These are phyloP conservation scores for Drosophila siamana DNA, from an alignment of 2,888 invertebrate genomes.

Conservation along the genomic window DNA sequence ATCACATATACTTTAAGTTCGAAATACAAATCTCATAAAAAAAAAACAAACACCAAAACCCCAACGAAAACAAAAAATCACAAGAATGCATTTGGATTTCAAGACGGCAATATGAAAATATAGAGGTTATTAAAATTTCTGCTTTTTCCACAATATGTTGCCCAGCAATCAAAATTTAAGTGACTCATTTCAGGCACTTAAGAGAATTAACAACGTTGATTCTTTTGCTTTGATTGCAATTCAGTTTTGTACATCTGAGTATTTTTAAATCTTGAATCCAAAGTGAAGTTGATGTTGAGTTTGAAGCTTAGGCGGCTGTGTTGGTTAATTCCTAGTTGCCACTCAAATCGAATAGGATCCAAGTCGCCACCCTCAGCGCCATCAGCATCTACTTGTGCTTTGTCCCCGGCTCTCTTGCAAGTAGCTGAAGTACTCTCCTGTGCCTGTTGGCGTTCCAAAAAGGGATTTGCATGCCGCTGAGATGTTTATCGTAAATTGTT, in stretches of 20 bases:
- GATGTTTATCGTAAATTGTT: slow-evolving; percentile 81
- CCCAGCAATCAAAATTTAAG: too few relatives aligned
- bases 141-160: too few relatives aligned
- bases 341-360: slow-evolving; percentile 43
- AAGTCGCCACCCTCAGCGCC: not conserved
- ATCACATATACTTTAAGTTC: too few relatives aligned
- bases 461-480: slow-evolving; percentile 82
- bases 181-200: not conserved
- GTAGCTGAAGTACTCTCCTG: slow-evolving; percentile 64
- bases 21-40: too few relatives aligned
- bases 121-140: too few relatives aligned
- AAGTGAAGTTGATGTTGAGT: slow-evolving; percentile 45
- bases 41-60: too few relatives aligned
- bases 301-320: slow-evolving; percentile 41
- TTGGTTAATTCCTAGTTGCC: slow-evolving; percentile 66
- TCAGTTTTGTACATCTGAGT: not conserved
- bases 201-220: slow-evolving; percentile 1
- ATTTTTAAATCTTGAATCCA: slow-evolving; percentile 23
- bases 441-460: slow-evolving; percentile 72
- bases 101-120: too few relatives aligned
- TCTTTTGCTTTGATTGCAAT: not conserved
- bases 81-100: too few relatives aligned
- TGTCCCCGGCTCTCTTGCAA: slow-evolving; percentile 31
- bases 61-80: too few relatives aligned
- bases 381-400: slow-evolving; percentile 32